Conservation (phyloP, 2,113 vertebrate genomes). For the Esox niger region DNA sequence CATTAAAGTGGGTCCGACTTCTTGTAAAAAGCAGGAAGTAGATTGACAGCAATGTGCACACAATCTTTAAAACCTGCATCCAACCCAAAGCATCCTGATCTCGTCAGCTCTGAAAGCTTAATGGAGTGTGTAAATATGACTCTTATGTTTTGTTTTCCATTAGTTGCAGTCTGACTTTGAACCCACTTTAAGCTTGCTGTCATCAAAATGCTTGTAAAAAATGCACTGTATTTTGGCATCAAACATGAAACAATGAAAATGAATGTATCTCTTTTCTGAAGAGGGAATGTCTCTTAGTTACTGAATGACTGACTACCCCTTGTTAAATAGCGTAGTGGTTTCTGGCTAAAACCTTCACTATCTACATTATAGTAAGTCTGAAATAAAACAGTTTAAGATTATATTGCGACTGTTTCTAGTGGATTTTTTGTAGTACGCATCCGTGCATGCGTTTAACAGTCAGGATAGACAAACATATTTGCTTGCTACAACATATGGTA, state of each 20-base stretch:
- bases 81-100: slow-evolving; percentile 35
- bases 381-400: no score
- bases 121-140: not conserved
- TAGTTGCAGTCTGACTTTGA: not conserved
- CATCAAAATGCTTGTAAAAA: not conserved
- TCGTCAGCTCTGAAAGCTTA: not conserved
- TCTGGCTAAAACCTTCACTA: no score
- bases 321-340: no score
- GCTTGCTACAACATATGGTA: no score
- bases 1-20: slow-evolving; percentile 50
- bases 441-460: no score
- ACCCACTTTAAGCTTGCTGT: not conserved
- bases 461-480: no score
- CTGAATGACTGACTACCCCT: no score
- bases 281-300: no score
- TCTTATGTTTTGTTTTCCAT: not conserved
- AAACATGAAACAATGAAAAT: not conserved
- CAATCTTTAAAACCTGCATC: slow-evolving; percentile 47
- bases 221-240: not conserved
- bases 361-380: no score
- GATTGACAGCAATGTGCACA: slow-evolving; percentile 32
- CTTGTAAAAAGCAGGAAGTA: slow-evolving; percentile 42
- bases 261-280: not conserved
- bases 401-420: no score
- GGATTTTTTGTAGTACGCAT: no score